Percentiles rank a stretch among this genome's conserved stretches.
Evolutionary conservation across 1,140 invertebrate genomes (phyloP).

Genomic region (Apis cerana): DNA sequence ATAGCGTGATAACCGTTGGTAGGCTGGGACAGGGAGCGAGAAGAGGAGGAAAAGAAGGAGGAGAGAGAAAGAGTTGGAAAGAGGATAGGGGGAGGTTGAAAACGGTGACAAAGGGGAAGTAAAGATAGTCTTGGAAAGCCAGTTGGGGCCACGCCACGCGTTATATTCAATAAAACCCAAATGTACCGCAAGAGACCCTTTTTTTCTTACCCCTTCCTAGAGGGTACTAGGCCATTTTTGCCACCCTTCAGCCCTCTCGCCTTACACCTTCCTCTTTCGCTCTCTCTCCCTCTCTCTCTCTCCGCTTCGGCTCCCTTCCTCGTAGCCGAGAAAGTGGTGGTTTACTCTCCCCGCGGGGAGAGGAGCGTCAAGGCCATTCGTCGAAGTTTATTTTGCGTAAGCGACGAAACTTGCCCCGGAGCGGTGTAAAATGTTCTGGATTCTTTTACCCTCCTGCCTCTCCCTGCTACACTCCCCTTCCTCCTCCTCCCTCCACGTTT

Average conservation of each 20-base stretch:
- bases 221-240: conserved; percentile 51
- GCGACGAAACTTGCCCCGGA: conserved; percentile 56
- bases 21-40: background rate
- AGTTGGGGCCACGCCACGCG: conserved; percentile 54
- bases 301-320: background rate
- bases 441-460: conserved; percentile 40
- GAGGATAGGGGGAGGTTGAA: background rate
- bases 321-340: background rate
- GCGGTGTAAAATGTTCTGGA: conserved; percentile 41
- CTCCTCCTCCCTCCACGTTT: background rate
- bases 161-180: conserved; percentile 76
- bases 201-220: conserved; percentile 18
- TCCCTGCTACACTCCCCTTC: no score
- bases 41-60: background rate
- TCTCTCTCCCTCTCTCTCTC: background rate
- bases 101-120: conserved; percentile 50
- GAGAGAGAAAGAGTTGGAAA: background rate
- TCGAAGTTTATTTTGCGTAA: conserved; percentile 66
- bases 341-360: background rate
- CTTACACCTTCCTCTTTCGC: background rate
- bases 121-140: conserved; percentile 61
- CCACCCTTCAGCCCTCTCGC: background rate
- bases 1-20: conserved; percentile 67
- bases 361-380: conserved; percentile 51
- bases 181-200: conserved; percentile 73